Evolutionary conservation across 2,797 vertebrate genomes (phyloP).

Genomic region (Sebastes flavidus): DNA sequence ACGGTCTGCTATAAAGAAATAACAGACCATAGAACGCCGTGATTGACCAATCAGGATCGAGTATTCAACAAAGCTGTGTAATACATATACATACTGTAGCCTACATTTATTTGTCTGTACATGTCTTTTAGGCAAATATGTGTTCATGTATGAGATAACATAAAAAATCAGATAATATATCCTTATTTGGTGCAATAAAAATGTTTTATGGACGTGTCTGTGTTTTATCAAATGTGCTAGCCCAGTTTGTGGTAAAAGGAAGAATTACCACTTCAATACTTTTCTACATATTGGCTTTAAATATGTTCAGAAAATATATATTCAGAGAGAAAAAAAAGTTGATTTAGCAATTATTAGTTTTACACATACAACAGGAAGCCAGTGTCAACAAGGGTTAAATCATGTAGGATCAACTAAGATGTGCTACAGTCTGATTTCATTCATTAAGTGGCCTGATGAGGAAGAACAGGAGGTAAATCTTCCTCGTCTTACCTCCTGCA

Average conservation of each 20-base stretch:
- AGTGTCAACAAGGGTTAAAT: neutral
- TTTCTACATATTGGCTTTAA: neutral
- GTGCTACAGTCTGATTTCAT: neutral
- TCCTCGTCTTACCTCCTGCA: conserved; percentile 89
- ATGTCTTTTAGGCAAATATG: neutral
- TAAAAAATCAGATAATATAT: neutral
- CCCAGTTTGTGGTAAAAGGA: neutral
- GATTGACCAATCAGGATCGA: too few relatives aligned
- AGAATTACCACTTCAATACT: neutral
- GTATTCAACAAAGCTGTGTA: too few relatives aligned
- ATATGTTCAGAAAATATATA: neutral
- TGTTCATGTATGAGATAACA: neutral
- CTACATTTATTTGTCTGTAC: neutral
- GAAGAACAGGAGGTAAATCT: neutral
- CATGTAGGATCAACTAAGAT: neutral
- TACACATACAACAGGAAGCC: neutral
- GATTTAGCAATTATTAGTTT: neutral
- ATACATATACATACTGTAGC: neutral
- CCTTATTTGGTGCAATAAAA: neutral
- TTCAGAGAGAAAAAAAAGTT: neutral
- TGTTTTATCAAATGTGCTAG: too few relatives aligned
- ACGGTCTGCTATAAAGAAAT: too few relatives aligned
- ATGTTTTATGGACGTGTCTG: too few relatives aligned
- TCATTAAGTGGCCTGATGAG: neutral
- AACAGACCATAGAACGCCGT: too few relatives aligned